Evolutionary conservation across 2,888 invertebrate species (phyloP).

Genomic region (Platerodrilus igneus): DNA sequence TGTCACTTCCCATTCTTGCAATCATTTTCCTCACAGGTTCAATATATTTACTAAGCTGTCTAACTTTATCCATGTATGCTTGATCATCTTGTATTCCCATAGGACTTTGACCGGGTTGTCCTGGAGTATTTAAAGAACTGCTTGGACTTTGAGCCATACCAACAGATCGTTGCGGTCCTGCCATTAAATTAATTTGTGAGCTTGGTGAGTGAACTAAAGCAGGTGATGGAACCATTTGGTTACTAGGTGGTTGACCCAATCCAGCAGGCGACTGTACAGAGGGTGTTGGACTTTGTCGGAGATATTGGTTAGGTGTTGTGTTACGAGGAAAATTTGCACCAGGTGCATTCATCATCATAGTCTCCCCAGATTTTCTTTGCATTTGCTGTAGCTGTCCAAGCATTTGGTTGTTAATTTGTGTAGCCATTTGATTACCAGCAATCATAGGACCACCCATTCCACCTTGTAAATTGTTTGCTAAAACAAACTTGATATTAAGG

Average conservation of each 20-base stretch:
- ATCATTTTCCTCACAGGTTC: constrained; percentile 91
- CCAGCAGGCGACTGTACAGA: constrained; percentile 68
- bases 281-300: constrained; percentile 75
- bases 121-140: constrained; percentile 76
- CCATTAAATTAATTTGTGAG: constrained; percentile 60
- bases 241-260: constrained; percentile 39
- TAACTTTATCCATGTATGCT: constrained; percentile 87
- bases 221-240: constrained; percentile 66
- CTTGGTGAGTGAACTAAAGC: constrained; percentile 64
- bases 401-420: constrained; percentile 48
- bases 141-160: constrained; percentile 76
- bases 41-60: constrained; percentile 89
- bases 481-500: neutral
- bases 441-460: constrained; percentile 48
- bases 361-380: constrained; percentile 34
- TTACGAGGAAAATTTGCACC: constrained; percentile 53
- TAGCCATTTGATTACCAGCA: constrained; percentile 38
- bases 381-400: constrained; percentile 42
- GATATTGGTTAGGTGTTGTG: constrained; percentile 69
- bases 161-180: constrained; percentile 41
- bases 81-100: constrained; percentile 75
- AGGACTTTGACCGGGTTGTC: constrained; percentile 58
- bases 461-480: constrained; percentile 41
- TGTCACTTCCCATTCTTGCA: constrained; percentile 79
- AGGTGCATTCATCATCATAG: constrained; percentile 48